Percentiles rank a stretch among this genome's conserved stretches.
These are phyloP conservation scores for Daboia siamensis DNA, from an alignment of 2,113 vertebrate genomes.

Conservation along the genomic window DNA sequence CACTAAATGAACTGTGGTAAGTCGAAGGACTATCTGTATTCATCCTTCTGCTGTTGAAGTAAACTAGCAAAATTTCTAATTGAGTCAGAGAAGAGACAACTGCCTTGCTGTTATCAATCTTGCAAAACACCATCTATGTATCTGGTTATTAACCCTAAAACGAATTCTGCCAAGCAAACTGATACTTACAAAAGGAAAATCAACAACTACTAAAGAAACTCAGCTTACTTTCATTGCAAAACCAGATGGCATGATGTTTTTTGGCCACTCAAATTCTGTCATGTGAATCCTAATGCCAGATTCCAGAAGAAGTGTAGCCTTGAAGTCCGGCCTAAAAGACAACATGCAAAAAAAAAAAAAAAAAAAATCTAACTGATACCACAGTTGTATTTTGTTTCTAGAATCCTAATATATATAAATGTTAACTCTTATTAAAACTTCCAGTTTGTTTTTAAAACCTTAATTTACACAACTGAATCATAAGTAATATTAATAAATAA, in stretches of 20 bases:
- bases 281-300: slow-evolving; percentile 92
- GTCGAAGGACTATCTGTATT: background rate
- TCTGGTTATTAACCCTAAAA: background rate
- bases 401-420: background rate
- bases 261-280: slow-evolving; percentile 98
- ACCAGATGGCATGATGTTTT: slow-evolving; percentile 95
- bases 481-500: background rate
- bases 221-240: slow-evolving; percentile 96
- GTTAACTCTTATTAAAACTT: background rate
- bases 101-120: background rate
- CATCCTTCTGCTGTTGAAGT: background rate
- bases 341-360: slow-evolving; percentile 11
- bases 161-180: background rate
- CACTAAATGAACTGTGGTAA: too few relatives aligned
- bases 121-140: background rate
- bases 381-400: background rate
- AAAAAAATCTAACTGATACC: background rate
- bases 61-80: background rate
- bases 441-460: too few relatives aligned
- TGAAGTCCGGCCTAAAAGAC: slow-evolving; percentile 85
- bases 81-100: background rate
- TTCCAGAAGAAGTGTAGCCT: slow-evolving; percentile 89
- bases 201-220: fast-evolving
- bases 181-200: background rate
- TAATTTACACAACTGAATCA: background rate